Percentiles rank a stretch among this genome's conserved stretches.
Conservation (phyloP, 23 tunicate genomes). For the Diplosoma virens region DNA sequence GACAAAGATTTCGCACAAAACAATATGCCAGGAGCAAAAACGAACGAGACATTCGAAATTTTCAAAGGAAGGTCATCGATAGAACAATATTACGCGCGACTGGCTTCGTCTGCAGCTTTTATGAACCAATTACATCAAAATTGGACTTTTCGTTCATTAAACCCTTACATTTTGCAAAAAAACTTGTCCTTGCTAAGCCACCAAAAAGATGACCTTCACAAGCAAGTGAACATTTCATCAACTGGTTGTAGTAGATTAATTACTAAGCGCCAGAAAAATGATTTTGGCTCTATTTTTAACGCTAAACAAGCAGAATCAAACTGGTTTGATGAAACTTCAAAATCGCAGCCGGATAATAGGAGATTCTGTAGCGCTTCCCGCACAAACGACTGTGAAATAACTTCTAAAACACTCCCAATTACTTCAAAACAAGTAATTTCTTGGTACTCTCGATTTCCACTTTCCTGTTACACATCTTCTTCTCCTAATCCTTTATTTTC, state of each 20-base stretch:
- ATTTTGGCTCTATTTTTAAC: no score
- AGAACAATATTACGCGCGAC: conserved; percentile 61
- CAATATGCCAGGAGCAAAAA: neutral
- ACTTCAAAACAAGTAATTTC: neutral
- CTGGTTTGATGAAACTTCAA: no score
- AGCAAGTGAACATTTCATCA: no score
- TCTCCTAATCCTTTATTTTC: neutral
- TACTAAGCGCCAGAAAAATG: no score
- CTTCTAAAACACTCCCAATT: neutral
- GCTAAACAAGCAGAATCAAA: no score
- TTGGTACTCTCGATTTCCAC: neutral
- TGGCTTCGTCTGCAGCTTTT: conserved; percentile 53
- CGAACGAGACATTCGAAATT: neutral
- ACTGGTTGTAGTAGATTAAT: no score
- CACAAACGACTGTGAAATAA: no score
- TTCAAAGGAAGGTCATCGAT: neutral
- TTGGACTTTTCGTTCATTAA: conserved; percentile 5
- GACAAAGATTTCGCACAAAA: neutral
- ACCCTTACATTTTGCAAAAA: conserved; percentile 4
- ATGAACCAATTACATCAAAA: neutral
- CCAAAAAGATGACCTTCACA: no score
- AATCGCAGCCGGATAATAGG: no score
- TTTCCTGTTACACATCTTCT: neutral
- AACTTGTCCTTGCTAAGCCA: no score
- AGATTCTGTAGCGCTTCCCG: no score